Conservation (phyloP, 2,888 invertebrate species). For the Epiblema foenella region DNA sequence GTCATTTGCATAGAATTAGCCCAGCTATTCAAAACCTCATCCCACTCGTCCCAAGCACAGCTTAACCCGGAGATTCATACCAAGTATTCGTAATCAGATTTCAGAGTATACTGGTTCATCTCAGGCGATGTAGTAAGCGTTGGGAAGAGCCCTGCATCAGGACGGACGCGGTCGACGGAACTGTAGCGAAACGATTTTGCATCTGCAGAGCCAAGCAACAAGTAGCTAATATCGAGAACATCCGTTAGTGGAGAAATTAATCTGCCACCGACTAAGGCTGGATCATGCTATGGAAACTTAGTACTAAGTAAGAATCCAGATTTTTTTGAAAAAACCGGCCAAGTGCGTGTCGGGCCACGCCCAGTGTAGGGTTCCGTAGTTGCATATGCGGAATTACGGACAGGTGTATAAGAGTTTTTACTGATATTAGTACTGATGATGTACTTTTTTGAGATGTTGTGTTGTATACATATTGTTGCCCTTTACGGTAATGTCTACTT, state of each 20-base stretch:
- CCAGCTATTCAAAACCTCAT: not conserved
- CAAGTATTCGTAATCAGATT: not conserved
- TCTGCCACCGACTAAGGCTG: not conserved
- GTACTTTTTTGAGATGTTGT: no score
- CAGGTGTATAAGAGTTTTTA: no score
- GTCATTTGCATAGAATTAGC: slow-evolving; percentile 42
- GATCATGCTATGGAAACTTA: no score
- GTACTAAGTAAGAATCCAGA: no score
- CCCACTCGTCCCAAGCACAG: not conserved
- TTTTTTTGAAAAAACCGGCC: no score
- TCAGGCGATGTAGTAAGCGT: not conserved
- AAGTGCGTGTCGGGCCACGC: no score
- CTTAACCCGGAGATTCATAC: not conserved
- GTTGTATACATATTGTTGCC: no score
- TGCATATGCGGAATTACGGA: no score
- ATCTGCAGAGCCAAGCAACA: not conserved
- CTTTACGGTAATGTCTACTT: no score
- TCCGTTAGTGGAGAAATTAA: not conserved
- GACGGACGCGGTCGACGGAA: slow-evolving; percentile 6
- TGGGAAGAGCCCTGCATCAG: not conserved
- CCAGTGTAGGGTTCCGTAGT: no score
- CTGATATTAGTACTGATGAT: no score
- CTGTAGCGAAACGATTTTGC: slow-evolving; percentile 20
- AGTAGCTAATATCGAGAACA: not conserved
- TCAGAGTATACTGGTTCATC: not conserved